phyloP scores from a whole-genome alignment of 2,888 invertebrate species.

The Agriotes lineatus region DNA sequence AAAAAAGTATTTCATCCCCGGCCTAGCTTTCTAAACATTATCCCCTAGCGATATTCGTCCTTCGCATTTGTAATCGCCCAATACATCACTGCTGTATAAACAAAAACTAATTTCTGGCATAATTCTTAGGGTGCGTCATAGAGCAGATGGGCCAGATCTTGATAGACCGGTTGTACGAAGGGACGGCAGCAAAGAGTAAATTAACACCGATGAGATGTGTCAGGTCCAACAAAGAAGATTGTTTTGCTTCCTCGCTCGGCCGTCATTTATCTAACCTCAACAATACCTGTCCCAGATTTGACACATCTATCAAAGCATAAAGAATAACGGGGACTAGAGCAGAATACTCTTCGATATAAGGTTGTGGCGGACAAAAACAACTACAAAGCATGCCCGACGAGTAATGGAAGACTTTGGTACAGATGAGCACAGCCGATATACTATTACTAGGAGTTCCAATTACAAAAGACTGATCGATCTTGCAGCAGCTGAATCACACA shows the following conservation, averaged over 20 bases:
- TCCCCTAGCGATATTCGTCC: no score
- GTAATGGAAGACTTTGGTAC: slow-evolving; percentile 42
- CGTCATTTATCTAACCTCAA: slow-evolving; percentile 72
- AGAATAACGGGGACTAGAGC: slow-evolving; percentile 61
- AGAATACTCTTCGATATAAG: slow-evolving; percentile 47
- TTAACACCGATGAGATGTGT: slow-evolving; percentile 58
- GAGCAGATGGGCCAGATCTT: slow-evolving; percentile 52
- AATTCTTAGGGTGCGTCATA: slow-evolving; percentile 41
- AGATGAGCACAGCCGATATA: slow-evolving; percentile 42
- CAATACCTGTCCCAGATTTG: slow-evolving; percentile 73
- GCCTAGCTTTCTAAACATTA: no score
- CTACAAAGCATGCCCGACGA: slow-evolving; percentile 46
- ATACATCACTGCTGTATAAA: slow-evolving; percentile 35
- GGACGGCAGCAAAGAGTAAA: slow-evolving; percentile 61
- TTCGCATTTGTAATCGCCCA: slow-evolving; percentile 12
- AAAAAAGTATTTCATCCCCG: no score
- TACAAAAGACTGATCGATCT: slow-evolving; percentile 44
- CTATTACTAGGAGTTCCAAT: slow-evolving; percentile 44
- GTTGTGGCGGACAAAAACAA: slow-evolving; percentile 46
- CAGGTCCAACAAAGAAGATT: slow-evolving; percentile 69
- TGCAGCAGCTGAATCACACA: slow-evolving; percentile 37
- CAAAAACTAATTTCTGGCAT: slow-evolving; percentile 39
- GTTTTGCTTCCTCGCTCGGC: slow-evolving; percentile 71
- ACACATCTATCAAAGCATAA: slow-evolving; percentile 74
- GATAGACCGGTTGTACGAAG: slow-evolving; percentile 55